phyloP scores from a whole-genome alignment of 2,797 vertebrate species.

The Notamacropus eugenii region DNA sequence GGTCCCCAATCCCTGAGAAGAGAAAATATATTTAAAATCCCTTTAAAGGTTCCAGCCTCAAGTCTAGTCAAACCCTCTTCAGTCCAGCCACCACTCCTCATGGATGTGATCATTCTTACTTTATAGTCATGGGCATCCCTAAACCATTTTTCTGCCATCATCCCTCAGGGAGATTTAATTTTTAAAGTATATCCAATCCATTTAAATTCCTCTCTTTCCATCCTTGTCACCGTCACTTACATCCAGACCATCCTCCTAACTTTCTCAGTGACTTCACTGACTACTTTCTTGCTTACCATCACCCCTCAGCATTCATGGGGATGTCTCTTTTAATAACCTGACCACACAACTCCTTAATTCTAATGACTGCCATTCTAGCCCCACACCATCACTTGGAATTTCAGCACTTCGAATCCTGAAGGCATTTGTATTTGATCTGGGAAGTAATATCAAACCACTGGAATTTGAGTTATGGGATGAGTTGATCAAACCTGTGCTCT shows the following conservation, averaged over 20 bases:
- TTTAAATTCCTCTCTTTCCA: not conserved
- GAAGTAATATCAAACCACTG: not conserved
- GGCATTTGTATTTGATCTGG: not conserved
- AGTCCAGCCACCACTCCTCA: not conserved
- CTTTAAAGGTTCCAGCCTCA: slow-evolving; percentile 9
- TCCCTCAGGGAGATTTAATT: not conserved
- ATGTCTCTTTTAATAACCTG: not conserved
- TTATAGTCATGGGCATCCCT: not conserved
- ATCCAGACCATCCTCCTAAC: not conserved
- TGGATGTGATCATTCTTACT: not conserved
- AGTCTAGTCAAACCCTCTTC: slow-evolving; percentile 4
- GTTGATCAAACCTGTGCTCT: not conserved
- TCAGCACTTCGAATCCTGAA: not conserved
- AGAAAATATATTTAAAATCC: not conserved
- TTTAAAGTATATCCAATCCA: not conserved
- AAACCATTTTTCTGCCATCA: not conserved
- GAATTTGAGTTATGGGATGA: not conserved
- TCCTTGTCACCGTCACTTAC: not conserved
- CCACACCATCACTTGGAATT: not conserved
- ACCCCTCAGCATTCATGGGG: not conserved
- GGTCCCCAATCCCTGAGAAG: not conserved
- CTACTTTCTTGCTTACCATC: not conserved
- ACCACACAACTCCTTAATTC: not conserved
- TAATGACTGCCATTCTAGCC: not conserved
- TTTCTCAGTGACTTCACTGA: not conserved